These are phyloP conservation scores for Procambarus clarkii DNA, from an alignment of 1,140 invertebrate species.

Conservation along the genomic window DNA sequence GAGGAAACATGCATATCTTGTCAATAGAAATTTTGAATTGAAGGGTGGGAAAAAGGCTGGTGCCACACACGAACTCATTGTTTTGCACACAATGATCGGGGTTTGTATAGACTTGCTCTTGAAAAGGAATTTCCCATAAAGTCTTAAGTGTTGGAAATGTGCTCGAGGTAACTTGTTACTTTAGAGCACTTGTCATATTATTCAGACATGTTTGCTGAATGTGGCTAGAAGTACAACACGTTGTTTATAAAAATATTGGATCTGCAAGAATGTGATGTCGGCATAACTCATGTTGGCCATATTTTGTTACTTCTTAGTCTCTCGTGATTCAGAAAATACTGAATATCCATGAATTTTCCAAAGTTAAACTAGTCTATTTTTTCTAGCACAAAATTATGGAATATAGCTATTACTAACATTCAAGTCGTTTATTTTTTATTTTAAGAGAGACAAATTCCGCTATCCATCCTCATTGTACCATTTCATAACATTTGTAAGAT, in stretches of 20 bases:
- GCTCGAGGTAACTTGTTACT: slow-evolving; percentile 12
- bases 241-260: slow-evolving; percentile 29
- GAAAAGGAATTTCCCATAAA: not conserved
- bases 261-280: slow-evolving; percentile 43
- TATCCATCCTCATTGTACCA: slow-evolving; percentile 56
- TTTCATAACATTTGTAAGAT: slow-evolving; percentile 48
- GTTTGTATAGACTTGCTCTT: slow-evolving; percentile 1
- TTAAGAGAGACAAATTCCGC: slow-evolving; percentile 42
- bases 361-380: slow-evolving; percentile 62
- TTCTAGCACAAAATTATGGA: slow-evolving; percentile 57
- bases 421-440: slow-evolving; percentile 1
- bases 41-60: slow-evolving; percentile 53
- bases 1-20: slow-evolving; percentile 15
- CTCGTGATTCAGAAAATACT: slow-evolving; percentile 9
- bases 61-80: slow-evolving; percentile 35
- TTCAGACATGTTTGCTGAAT: slow-evolving; percentile 13
- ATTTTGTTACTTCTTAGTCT: slow-evolving; percentile 49
- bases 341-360: slow-evolving; percentile 43
- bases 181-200: slow-evolving; percentile 33
- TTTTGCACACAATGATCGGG: slow-evolving; percentile 23
- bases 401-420: slow-evolving; percentile 17
- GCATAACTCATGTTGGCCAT: slow-evolving; percentile 48
- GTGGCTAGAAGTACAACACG: slow-evolving; percentile 12
- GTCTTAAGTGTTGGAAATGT: slow-evolving; percentile 5
- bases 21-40: slow-evolving; percentile 32